Conservation (phyloP, 2,113 vertebrate species). For the Sander lucioperca region DNA sequence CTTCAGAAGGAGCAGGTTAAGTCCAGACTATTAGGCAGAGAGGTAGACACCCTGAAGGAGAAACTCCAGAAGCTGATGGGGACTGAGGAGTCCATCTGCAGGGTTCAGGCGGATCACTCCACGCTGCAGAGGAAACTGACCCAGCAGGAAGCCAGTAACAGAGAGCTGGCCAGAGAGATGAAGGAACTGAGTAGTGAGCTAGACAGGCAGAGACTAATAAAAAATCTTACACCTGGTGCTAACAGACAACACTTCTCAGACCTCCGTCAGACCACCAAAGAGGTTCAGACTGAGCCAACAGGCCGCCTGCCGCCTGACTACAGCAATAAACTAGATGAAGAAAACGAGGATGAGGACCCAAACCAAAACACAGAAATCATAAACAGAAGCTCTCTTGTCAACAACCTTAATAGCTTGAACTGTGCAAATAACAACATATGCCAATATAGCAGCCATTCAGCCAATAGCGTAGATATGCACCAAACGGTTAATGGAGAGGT, state of each 20-base stretch:
- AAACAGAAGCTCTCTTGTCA: constrained; percentile 82
- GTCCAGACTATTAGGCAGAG: constrained; percentile 91
- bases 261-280: constrained; percentile 88
- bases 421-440: constrained; percentile 86
- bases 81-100: constrained; percentile 91
- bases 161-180: constrained; percentile 92
- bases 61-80: constrained; percentile 93
- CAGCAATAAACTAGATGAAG: constrained; percentile 81
- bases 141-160: constrained; percentile 94
- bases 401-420: constrained; percentile 82
- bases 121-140: constrained; percentile 91
- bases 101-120: constrained; percentile 89
- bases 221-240: constrained; percentile 83
- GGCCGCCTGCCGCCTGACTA: constrained; percentile 87
- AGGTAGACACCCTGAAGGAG: constrained; percentile 93
- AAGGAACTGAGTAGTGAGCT: constrained; percentile 91
- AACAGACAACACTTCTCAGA: constrained; percentile 89
- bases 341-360: constrained; percentile 83
- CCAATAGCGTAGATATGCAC: constrained; percentile 86
- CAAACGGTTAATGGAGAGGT: constrained; percentile 89
- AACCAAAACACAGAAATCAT: constrained; percentile 83
- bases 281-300: constrained; percentile 92
- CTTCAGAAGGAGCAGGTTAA: constrained; percentile 95
- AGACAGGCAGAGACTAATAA: constrained; percentile 88
- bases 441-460: constrained; percentile 87